These are phyloP conservation scores for Sycophila texana DNA, from an alignment of 2,888 invertebrate species.

Conservation along the genomic window DNA sequence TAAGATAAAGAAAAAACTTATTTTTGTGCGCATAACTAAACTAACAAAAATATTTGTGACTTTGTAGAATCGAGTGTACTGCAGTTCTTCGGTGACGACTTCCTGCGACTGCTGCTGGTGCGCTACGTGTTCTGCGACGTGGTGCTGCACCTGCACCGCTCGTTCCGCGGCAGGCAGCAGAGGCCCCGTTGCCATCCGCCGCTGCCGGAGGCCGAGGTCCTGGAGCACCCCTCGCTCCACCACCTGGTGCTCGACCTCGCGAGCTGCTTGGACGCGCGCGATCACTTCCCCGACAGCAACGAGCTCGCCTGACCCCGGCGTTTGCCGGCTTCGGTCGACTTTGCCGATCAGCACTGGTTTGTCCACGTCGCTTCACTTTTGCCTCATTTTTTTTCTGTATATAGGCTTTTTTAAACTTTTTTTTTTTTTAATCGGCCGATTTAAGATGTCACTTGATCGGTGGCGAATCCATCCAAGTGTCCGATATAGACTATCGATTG, in stretches of 20 bases:
- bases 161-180: constrained; percentile 89
- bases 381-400: too few relatives aligned
- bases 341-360: constrained; percentile 57
- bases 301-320: constrained; percentile 81
- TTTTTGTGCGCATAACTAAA: neutral
- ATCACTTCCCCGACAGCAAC: constrained; percentile 81
- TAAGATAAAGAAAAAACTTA: constrained; percentile 5
- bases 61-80: constrained; percentile 77
- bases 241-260: constrained; percentile 90
- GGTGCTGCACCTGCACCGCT: constrained; percentile 90
- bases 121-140: constrained; percentile 96
- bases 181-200: constrained; percentile 91
- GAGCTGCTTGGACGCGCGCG: constrained; percentile 88
- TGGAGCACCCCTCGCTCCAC: constrained; percentile 88
- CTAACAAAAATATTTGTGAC: neutral
- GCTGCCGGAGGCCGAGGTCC: constrained; percentile 89
- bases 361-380: neutral
- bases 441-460: too few relatives aligned
- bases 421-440: neutral
- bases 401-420: neutral
- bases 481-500: too few relatives aligned
- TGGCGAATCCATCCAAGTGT: too few relatives aligned
- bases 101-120: constrained; percentile 90
- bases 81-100: constrained; percentile 96
- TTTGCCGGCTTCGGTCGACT: constrained; percentile 64